Conservation (phyloP, 2,888 invertebrate species). For the Nephrocerus scutellatus region DNA sequence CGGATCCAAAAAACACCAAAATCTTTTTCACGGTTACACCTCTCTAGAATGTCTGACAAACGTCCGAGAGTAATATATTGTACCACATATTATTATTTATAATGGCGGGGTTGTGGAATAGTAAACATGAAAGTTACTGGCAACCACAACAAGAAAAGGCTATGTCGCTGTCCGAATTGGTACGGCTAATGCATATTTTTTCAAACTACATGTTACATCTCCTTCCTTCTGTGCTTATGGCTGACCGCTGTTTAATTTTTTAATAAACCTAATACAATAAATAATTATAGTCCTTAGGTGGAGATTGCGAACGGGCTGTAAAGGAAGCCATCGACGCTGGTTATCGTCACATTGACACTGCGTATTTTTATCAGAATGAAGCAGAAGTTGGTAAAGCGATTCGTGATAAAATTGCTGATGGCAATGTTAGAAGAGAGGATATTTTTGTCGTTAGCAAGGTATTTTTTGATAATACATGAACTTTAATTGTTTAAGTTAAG, state of each 20-base stretch:
- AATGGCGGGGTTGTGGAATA: too few relatives aligned
- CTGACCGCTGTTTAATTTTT: slow-evolving; percentile 10
- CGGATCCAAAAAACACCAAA: too few relatives aligned
- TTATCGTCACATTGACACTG: slow-evolving; percentile 53
- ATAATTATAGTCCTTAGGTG: slow-evolving; percentile 38
- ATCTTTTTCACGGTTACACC: too few relatives aligned
- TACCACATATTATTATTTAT: too few relatives aligned
- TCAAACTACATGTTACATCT: neutral
- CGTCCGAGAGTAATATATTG: too few relatives aligned
- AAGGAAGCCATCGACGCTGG: slow-evolving; percentile 50
- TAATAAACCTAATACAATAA: too few relatives aligned
- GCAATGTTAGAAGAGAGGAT: slow-evolving; percentile 47
- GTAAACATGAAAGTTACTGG: too few relatives aligned
- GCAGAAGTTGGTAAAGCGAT: slow-evolving; percentile 48
- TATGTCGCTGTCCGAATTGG: too few relatives aligned
- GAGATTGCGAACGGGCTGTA: slow-evolving; percentile 40
- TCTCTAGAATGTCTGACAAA: too few relatives aligned
- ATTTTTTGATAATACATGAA: slow-evolving; percentile 37
- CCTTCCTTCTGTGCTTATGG: neutral
- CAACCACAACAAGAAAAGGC: too few relatives aligned
- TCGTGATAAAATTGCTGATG: slow-evolving; percentile 44
- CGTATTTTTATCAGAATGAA: slow-evolving; percentile 50
- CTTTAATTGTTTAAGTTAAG: slow-evolving; percentile 2
- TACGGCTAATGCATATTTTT: too few relatives aligned
- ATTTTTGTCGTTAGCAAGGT: slow-evolving; percentile 44